These are phyloP conservation scores for Ditula angustiorana DNA, from an alignment of 2,888 invertebrate genomes.

Conservation along the genomic window DNA sequence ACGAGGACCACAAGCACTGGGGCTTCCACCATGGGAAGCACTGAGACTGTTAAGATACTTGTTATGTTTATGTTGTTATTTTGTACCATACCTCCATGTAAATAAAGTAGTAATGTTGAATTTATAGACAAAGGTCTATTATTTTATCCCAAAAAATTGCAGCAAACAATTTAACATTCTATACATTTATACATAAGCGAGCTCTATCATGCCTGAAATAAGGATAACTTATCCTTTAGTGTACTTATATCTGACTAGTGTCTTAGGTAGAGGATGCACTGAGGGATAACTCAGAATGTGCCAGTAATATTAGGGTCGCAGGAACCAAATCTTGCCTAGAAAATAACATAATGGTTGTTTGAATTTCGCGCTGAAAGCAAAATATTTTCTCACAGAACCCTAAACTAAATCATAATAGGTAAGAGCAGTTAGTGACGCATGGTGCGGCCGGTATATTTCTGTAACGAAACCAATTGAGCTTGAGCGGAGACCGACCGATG, in stretches of 20 bases:
- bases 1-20: constrained; percentile 91
- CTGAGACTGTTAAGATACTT: constrained; percentile 67
- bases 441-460: constrained; percentile 40
- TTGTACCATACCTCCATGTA: constrained; percentile 68
- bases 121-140: constrained; percentile 11
- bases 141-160: neutral
- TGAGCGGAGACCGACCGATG: constrained; percentile 68
- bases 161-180: too few relatives aligned
- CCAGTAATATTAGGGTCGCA: too few relatives aligned
- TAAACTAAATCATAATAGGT: constrained; percentile 20
- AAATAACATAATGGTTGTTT: neutral
- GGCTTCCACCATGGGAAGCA: constrained; percentile 87
- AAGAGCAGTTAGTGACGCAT: constrained; percentile 31
- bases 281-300: too few relatives aligned
- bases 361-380: neutral
- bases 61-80: constrained; percentile 63
- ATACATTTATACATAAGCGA: too few relatives aligned
- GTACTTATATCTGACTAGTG: too few relatives aligned
- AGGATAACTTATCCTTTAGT: too few relatives aligned
- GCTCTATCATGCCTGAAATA: too few relatives aligned
- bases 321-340: neutral
- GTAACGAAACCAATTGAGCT: constrained; percentile 76
- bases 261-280: too few relatives aligned
- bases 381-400: constrained; percentile 10
- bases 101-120: constrained; percentile 61